Conservation (phyloP, 2,888 invertebrate genomes). For the Nephrotoma guestfalica region DNA sequence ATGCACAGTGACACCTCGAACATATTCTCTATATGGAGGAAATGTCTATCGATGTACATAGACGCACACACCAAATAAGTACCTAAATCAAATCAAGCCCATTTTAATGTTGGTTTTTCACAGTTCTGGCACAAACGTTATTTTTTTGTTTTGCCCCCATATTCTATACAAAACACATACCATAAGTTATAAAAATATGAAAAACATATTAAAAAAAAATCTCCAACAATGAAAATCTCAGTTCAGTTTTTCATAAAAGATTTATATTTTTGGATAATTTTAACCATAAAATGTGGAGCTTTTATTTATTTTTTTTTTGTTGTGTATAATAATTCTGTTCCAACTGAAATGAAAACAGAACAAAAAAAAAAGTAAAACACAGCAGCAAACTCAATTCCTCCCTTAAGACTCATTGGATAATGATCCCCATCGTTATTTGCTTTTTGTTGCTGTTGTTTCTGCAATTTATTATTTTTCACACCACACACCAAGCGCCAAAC, state of each 20-base stretch:
- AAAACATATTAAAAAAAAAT: background rate
- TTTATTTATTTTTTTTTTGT: background rate
- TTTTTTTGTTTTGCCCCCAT: background rate
- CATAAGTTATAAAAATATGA: background rate
- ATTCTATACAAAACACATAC: background rate
- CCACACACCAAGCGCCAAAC: background rate
- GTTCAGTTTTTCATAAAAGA: background rate
- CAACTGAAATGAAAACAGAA: background rate
- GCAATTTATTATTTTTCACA: background rate
- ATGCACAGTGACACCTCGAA: background rate
- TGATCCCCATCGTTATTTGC: background rate
- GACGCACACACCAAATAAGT: background rate
- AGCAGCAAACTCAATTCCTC: background rate
- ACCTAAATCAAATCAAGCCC: background rate
- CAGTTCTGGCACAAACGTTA: background rate
- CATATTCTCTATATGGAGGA: background rate
- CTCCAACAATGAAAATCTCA: background rate
- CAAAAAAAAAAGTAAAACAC: background rate
- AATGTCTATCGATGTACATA: too few relatives aligned
- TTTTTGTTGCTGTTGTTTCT: background rate
- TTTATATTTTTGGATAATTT: background rate
- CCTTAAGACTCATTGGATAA: background rate
- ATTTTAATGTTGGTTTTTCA: background rate
- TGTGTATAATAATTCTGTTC: background rate
- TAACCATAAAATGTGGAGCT: background rate